These are phyloP conservation scores for Cyrtodaria siliqua DNA, from an alignment of 2,888 invertebrate genomes.

Conservation along the genomic window DNA sequence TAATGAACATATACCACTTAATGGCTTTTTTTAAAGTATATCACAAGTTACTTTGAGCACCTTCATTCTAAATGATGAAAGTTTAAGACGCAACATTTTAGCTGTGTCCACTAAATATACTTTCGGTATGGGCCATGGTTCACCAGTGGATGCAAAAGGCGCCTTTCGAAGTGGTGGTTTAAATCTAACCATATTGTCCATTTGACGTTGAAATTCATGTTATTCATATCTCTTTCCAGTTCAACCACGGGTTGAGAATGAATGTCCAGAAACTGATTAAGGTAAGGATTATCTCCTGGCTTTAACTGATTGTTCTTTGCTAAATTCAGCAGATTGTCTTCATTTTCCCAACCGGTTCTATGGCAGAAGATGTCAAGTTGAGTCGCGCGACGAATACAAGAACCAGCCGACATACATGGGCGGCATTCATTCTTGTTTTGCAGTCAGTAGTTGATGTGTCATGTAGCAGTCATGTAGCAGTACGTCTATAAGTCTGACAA, in stretches of 20 bases:
- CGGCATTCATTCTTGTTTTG: no score
- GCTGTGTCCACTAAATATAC: slow-evolving; percentile 18
- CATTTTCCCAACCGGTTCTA: no score
- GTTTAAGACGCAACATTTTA: slow-evolving; percentile 33
- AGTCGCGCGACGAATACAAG: no score
- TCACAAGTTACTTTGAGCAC: slow-evolving; percentile 87
- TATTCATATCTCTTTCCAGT: background rate
- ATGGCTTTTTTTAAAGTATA: slow-evolving; percentile 88
- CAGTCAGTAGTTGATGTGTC: no score
- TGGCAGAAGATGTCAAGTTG: no score
- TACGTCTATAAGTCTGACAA: no score
- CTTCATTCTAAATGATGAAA: slow-evolving; percentile 46
- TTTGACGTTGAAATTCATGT: slow-evolving; percentile 24
- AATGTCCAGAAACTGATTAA: slow-evolving; percentile 36
- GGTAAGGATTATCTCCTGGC: slow-evolving; percentile 25
- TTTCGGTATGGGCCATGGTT: slow-evolving; percentile 57
- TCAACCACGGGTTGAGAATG: slow-evolving; percentile 34
- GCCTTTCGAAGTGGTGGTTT: slow-evolving; percentile 46
- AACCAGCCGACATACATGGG: no score
- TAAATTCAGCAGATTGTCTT: no score
- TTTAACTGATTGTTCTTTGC: no score
- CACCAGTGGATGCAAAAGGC: slow-evolving; percentile 43
- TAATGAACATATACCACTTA: slow-evolving; percentile 87
- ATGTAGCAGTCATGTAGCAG: no score
- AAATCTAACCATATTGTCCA: slow-evolving; percentile 35